These are phyloP conservation scores for Ageneiosus marmoratus DNA, from an alignment of 2,113 vertebrate genomes.

Conservation along the genomic window DNA sequence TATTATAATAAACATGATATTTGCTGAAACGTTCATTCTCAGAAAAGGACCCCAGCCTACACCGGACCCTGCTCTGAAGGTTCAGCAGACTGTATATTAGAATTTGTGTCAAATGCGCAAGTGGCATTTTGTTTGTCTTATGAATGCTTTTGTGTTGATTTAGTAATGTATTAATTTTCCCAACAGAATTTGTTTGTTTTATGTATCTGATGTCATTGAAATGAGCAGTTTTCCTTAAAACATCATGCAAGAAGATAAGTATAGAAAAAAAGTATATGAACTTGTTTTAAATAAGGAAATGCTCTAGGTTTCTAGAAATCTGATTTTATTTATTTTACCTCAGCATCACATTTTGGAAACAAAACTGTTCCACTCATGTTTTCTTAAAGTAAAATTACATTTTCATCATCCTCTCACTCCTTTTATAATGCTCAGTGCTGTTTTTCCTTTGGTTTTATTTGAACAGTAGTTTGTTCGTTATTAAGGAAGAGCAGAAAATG, in stretches of 20 bases:
- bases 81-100: not conserved
- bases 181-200: constrained; percentile 6
- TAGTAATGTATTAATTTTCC: constrained; percentile 21
- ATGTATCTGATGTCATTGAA: not conserved
- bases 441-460: not conserved
- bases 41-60: not conserved
- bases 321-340: constrained; percentile 46
- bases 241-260: not conserved
- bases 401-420: constrained; percentile 10
- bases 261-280: not conserved
- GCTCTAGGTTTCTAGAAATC: constrained; percentile 17
- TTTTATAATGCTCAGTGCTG: not conserved
- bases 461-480: not conserved
- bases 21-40: constrained; percentile 35
- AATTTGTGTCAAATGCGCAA: constrained; percentile 20
- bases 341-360: constrained; percentile 41
- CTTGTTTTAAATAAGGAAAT: constrained; percentile 4
- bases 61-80: constrained; percentile 26
- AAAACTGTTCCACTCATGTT: constrained; percentile 33
- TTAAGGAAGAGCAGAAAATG: constrained; percentile 26
- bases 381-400: constrained; percentile 49
- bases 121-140: not conserved
- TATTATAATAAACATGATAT: constrained; percentile 37
- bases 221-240: not conserved
- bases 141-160: constrained; percentile 27